Base-by-base conservation (phyloP, 2,113 vertebrate genomes). In the Gavialis gangeticus region DNA sequence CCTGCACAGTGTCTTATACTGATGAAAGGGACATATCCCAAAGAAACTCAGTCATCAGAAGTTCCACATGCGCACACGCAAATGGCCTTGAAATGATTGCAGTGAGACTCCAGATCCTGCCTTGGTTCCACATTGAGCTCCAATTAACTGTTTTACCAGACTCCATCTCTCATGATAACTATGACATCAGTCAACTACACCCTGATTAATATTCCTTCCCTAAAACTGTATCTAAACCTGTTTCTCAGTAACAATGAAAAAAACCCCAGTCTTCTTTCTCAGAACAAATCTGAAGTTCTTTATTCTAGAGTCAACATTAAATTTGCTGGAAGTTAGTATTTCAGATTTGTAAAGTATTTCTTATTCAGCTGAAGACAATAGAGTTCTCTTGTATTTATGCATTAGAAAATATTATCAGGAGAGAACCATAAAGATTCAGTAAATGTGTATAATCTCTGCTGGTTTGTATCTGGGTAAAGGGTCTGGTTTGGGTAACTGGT, bases 71-170 rank as follows among this genome's bases (percentile, higher is more conserved):
- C 34, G 64, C 93, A 54, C 91, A 76, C 16, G 2, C 13, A 93
- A 93, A 92, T 0, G 3, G 88, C 86, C 75, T 95, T 83, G 62
- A 90, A 85, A 95, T 3, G 15, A 92, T 73, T 93, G 85, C 82
- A 91, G 64, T 2, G 55, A 95, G 88, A 91, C 62, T 95, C 75
- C 76, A 13, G 55, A 95, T 89, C 77, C 67, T 75, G 16, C 76
- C 76, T 25, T 24, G 21, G 28, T 91, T 92, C 87, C 75, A 73
- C 66, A 93, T 15, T 92, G 91, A 95, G 77, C 58, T 92, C 76
- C 95, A 93, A 79, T 92, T 97, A 97, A 97, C 95, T 92, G 62
- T 79, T 97, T 97, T 93, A 96, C 95, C 88, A 96, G 97, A 97
- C 92, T 92, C 58, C 22, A 82, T 94, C 91, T 95, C 91, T 95